phyloP scores from a whole-genome alignment of 2,113 vertebrate species.

The Seriola aureovittata region DNA sequence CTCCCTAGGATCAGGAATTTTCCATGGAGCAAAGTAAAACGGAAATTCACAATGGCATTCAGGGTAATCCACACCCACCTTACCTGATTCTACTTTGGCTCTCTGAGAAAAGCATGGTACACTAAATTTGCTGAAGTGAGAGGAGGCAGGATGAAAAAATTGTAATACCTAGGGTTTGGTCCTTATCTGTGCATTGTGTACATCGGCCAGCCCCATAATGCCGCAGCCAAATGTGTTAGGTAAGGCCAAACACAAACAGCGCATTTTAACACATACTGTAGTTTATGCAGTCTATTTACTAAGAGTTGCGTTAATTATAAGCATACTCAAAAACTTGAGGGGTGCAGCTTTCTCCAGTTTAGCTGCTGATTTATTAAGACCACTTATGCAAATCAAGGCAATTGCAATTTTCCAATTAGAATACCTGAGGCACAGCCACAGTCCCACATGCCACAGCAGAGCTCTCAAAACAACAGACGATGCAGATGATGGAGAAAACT shows the following conservation, averaged over 20 bases:
- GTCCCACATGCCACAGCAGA: slow-evolving; percentile 65
- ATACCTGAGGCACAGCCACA: slow-evolving; percentile 71
- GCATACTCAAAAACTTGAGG: slow-evolving; percentile 51
- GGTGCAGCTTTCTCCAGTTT: slow-evolving; percentile 64
- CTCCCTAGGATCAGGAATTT: slow-evolving; percentile 57
- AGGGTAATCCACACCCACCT: slow-evolving; percentile 79
- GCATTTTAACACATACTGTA: slow-evolving; percentile 25
- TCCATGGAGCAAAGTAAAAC: slow-evolving; percentile 60
- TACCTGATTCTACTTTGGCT: slow-evolving; percentile 58
- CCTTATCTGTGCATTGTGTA: slow-evolving; percentile 51
- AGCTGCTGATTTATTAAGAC: slow-evolving; percentile 77
- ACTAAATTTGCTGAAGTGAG: slow-evolving; percentile 70
- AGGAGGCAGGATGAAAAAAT: slow-evolving; percentile 53
- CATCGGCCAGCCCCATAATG: slow-evolving; percentile 44
- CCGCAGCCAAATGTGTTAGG: slow-evolving; percentile 49
- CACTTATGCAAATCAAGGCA: slow-evolving; percentile 79
- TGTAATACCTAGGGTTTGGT: slow-evolving; percentile 41
- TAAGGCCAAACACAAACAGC: slow-evolving; percentile 26
- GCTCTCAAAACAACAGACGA: slow-evolving; percentile 67
- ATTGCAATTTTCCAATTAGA: slow-evolving; percentile 77
- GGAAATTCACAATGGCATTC: slow-evolving; percentile 71
- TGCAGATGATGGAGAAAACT: slow-evolving; percentile 38
- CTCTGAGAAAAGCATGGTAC: slow-evolving; percentile 70
- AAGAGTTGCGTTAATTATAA: slow-evolving; percentile 61
- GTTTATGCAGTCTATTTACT: slow-evolving; percentile 48